Percentiles rank a stretch among this genome's conserved stretches.
These are phyloP conservation scores for Burhinus bistriatus DNA, from an alignment of 2,113 vertebrate species.

Conservation along the genomic window DNA sequence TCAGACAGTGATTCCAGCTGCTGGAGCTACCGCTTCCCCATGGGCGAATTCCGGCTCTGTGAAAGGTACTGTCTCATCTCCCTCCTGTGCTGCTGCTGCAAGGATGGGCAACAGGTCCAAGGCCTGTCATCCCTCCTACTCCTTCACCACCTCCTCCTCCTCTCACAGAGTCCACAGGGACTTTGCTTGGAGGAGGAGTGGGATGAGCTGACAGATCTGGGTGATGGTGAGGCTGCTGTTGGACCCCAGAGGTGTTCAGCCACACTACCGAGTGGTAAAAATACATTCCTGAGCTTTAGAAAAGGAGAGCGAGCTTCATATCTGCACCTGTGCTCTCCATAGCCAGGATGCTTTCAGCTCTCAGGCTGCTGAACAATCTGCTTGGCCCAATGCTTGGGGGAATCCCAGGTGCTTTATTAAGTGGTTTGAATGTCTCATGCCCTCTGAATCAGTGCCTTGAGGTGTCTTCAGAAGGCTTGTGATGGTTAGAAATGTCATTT, in stretches of 20 bases:
- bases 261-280: background rate
- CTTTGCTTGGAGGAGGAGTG: background rate
- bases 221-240: background rate
- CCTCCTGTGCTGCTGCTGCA: background rate
- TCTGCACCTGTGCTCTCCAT: background rate
- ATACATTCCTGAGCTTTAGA: background rate
- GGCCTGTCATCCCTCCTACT: background rate
- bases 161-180: background rate
- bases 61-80: constrained; percentile 72
- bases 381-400: background rate
- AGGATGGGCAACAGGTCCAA: background rate
- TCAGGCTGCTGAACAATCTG: background rate
- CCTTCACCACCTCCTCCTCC: background rate
- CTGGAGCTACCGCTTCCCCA: constrained; percentile 93
- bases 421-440: background rate
- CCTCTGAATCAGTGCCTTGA: background rate
- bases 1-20: constrained; percentile 86
- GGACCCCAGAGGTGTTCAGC: background rate
- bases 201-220: background rate
- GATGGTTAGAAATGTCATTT: background rate
- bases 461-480: background rate
- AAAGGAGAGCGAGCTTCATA: background rate
- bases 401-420: background rate
- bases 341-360: background rate
- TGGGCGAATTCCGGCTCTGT: constrained; percentile 80